Evolutionary conservation across 1,140 invertebrate species (phyloP), one percentile per base, ranked within the genome.

Genomic region (Microplitis mediator): DNA sequence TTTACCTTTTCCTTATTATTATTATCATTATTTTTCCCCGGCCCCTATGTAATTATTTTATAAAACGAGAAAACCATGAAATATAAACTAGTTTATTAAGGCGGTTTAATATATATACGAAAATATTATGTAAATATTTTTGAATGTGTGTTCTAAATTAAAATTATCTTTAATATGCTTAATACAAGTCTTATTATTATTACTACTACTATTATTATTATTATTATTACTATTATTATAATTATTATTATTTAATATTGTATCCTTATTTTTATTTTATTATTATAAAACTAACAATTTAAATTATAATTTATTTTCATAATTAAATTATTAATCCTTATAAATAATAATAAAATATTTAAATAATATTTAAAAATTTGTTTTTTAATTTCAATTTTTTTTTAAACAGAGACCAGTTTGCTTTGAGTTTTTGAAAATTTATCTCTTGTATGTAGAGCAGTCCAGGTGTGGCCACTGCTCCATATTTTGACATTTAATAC

Each of bases 141-240:
- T 82, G 79, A 80, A 84, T 81, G 81, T 83, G 82, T 85, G 81
- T 84, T 84, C 78, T 84, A 85, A 85, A 85, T 85, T 85, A 85
- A 85, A 85, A 84, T 69, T 81, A 83, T 77, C 74, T 82, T 80
- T 76, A 85, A 81, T 82, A 83, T 45, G 39, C 39, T 83, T 85
- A 80, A 79, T 39, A 51, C 9, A 54, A 69, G 52, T 68, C 52
- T 54, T 54, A 13, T 54, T 50, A 8, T 50, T 50, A 13, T 50
- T 8, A 50, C 6, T 50, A 8, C 6, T 50, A 50, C 13, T 50
- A 23, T 23, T 23, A 23, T 23, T 23, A 23, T 23, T 23, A 23
- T 23, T 23, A 23, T 23, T 23, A 23, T 2, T 23, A 23, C 23
- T 23, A 23, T 23, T 23, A 23, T 23, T 50, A 61, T 66, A 60